phyloP scores from a whole-genome alignment of 2,888 invertebrate genomes.

The Coleophora flavipennella region DNA sequence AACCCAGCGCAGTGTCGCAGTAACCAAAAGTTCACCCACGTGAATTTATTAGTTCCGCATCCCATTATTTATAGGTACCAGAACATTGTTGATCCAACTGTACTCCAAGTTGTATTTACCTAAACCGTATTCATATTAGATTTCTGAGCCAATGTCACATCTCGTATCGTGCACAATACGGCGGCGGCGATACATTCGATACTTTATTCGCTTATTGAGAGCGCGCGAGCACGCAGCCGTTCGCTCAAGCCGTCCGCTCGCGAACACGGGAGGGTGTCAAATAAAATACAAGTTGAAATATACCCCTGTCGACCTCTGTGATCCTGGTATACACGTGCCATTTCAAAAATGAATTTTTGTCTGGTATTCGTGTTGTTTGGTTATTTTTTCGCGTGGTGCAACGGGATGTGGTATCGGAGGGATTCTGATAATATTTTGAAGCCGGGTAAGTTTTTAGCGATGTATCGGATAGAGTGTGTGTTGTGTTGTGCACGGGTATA shows the following conservation, averaged over 20 bases:
- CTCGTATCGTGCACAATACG: not conserved
- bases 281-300: constrained; percentile 67
- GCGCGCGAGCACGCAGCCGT: constrained; percentile 43
- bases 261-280: constrained; percentile 58
- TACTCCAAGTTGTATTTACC: constrained; percentile 48
- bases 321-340: constrained; percentile 52
- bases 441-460: constrained; percentile 42
- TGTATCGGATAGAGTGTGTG: not conserved
- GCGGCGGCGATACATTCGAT: constrained; percentile 46
- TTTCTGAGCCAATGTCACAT: constrained; percentile 38
- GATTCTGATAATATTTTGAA: constrained; percentile 59
- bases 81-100: constrained; percentile 36
- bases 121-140: constrained; percentile 69
- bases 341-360: constrained; percentile 64
- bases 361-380: constrained; percentile 56
- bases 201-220: constrained; percentile 49
- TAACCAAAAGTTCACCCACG: not conserved
- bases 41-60: constrained; percentile 33
- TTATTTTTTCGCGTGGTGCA: constrained; percentile 49
- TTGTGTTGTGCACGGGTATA: not conserved
- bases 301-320: constrained; percentile 51
- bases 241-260: constrained; percentile 12
- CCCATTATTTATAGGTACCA: constrained; percentile 38
- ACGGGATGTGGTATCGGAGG: constrained; percentile 55
- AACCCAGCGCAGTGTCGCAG: too few relatives aligned